These are phyloP conservation scores for human (Homo sapiens) DNA, from an alignment of 2,113 vertebrate genomes.

Conservation along the genomic window GRCh38 chr16:71680001-71680500, in stretches of 20 bases:
- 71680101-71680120: background rate
- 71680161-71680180: constrained; percentile 30
- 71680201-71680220: background rate
- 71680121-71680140: background rate
- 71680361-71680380: background rate
- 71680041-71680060: too few species aligned
- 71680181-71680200: constrained; percentile 40
- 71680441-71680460: background rate
- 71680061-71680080: too few species aligned
- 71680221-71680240: constrained; percentile 34
- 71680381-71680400: background rate
- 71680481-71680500: background rate
- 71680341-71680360: background rate
- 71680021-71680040: too few species aligned
- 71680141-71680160: background rate
- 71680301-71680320: constrained; percentile 13
- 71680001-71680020: too few species aligned
- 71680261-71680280: background rate
- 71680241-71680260: constrained; percentile 14
- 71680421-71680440: constrained; percentile 3
- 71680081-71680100: background rate
- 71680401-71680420: background rate
- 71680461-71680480: background rate
- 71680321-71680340: constrained; percentile 50
- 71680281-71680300: constrained; percentile 23